These are phyloP conservation scores for Polyommatus iphigenia DNA, from an alignment of 2,888 invertebrate species.

Conservation along the genomic window DNA sequence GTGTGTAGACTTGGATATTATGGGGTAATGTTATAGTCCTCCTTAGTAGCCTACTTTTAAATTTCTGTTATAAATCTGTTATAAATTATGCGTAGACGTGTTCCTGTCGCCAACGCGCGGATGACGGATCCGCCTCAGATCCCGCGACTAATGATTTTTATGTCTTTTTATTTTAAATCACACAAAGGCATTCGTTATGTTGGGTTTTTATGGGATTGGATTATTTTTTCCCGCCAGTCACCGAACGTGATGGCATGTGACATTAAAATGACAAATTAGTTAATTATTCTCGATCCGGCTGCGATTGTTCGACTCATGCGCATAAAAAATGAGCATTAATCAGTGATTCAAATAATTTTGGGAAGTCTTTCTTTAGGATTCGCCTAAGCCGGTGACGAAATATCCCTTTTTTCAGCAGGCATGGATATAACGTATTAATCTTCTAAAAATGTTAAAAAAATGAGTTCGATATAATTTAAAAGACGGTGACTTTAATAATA, in stretches of 20 bases:
- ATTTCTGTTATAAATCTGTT: constrained; percentile 12
- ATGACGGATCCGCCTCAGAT: constrained; percentile 65
- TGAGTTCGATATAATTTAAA: too few relatives aligned
- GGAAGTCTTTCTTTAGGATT: neutral
- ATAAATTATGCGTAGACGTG: constrained; percentile 51
- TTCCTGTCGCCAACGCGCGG: constrained; percentile 62
- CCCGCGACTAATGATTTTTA: constrained; percentile 73
- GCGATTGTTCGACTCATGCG: constrained; percentile 51
- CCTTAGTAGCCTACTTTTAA: neutral
- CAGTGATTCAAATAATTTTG: neutral
- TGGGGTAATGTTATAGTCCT: neutral
- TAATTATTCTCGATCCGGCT: constrained; percentile 78
- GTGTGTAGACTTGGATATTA: too few relatives aligned
- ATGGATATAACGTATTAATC: too few relatives aligned
- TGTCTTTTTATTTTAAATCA: constrained; percentile 70
- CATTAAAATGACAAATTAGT: constrained; percentile 79
- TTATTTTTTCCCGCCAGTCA: constrained; percentile 62
- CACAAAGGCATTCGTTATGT: constrained; percentile 76
- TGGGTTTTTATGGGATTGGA: constrained; percentile 77
- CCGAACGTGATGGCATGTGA: constrained; percentile 78
- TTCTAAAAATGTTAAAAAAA: too few relatives aligned
- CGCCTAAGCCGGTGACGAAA: too few relatives aligned
- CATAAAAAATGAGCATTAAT: neutral
- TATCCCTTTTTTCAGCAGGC: too few relatives aligned
- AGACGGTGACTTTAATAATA: too few relatives aligned